Evolutionary conservation across 2,888 invertebrate species (phyloP).

Genomic region (Noctua janthe): DNA sequence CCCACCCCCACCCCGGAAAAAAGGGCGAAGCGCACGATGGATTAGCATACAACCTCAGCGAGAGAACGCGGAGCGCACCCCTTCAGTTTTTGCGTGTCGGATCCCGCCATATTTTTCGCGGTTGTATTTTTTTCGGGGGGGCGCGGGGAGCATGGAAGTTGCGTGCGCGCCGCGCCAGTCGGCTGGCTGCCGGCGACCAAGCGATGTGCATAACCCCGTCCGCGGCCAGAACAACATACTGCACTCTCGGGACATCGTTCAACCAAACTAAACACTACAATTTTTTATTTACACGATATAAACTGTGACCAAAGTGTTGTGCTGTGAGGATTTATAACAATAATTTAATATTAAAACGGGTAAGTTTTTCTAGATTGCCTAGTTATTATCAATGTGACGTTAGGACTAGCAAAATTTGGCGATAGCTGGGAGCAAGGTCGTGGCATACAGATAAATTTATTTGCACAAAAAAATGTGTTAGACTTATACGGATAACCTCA

Average conservation of each 20-base stretch:
- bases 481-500: constrained; percentile 89
- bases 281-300: constrained; percentile 64
- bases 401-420: constrained; percentile 86
- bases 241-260: constrained; percentile 74
- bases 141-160: constrained; percentile 72
- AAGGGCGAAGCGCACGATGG: constrained; percentile 88
- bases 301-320: constrained; percentile 76
- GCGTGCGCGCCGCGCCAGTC: constrained; percentile 88
- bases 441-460: constrained; percentile 88
- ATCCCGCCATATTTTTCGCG: constrained; percentile 87
- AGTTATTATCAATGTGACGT: constrained; percentile 84
- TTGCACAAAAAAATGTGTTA: constrained; percentile 89
- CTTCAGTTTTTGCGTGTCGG: constrained; percentile 88
- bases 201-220: constrained; percentile 81
- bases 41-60: constrained; percentile 89
- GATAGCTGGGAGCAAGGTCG: constrained; percentile 90
- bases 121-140: constrained; percentile 81
- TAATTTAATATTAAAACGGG: constrained; percentile 66
- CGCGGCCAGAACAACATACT: constrained; percentile 71
- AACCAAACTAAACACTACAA: constrained; percentile 57
- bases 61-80: constrained; percentile 85
- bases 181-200: constrained; percentile 85
- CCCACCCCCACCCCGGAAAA: constrained; percentile 86
- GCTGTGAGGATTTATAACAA: constrained; percentile 70
- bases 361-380: constrained; percentile 74